Evolutionary conservation across 23 tunicate species (phyloP).

Genomic region (Oikopleura dioica): DNA sequence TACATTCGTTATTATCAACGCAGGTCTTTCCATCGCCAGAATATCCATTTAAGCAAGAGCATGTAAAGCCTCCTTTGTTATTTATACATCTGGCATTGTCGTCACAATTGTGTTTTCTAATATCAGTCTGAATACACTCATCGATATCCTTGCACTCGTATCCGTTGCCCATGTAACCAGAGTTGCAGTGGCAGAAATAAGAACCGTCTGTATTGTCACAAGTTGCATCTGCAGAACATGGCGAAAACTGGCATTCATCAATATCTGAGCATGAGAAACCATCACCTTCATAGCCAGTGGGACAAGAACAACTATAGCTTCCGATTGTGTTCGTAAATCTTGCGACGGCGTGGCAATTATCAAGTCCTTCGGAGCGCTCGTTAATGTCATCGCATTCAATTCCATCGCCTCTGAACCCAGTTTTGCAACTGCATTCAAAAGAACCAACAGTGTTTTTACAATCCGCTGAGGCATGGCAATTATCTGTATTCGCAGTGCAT

Average conservation of each 20-base stretch:
- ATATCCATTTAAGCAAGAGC: neutral
- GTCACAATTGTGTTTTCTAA: neutral
- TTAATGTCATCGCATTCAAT: neutral
- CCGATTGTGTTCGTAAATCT: too few species aligned
- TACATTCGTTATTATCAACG: neutral
- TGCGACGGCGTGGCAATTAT: too few species aligned
- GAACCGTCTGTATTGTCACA: neutral
- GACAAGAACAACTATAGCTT: neutral
- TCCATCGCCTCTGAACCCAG: neutral
- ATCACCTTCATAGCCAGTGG: too few species aligned
- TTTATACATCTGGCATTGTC: neutral
- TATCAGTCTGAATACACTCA: slow-evolving; percentile 14
- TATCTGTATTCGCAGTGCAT: neutral
- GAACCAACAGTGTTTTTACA: neutral
- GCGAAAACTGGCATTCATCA: too few species aligned
- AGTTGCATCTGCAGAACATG: too few species aligned
- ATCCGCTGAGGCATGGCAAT: neutral
- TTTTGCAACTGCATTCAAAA: neutral
- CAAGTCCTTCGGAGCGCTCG: neutral
- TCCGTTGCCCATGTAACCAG: slow-evolving; percentile 21
- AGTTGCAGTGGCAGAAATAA: slow-evolving; percentile 14
- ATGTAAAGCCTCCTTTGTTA: neutral
- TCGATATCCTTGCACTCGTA: slow-evolving; percentile 5
- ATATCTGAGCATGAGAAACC: too few species aligned
- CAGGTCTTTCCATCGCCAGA: neutral